These are phyloP conservation scores for Drosophila jambulina DNA, from an alignment of 1,140 invertebrate species.

Conservation along the genomic window DNA sequence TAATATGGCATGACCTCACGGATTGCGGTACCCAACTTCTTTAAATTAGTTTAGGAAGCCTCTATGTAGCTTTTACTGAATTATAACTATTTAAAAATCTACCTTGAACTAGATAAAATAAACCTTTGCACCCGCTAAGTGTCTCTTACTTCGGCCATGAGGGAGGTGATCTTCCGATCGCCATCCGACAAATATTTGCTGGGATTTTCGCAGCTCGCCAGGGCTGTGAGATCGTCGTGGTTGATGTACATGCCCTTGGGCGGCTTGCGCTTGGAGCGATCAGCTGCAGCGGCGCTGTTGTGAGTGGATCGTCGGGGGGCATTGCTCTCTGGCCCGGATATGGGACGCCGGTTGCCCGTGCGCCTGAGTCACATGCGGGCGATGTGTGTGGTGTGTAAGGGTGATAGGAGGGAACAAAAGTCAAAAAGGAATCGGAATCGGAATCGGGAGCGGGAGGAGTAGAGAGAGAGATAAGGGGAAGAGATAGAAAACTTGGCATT, in stretches of 20 bases:
- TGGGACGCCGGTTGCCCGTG: slow-evolving; percentile 91
- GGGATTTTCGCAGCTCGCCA: slow-evolving; percentile 88
- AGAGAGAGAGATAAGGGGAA: slow-evolving; percentile 31
- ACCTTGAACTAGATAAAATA: neutral
- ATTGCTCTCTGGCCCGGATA: slow-evolving; percentile 87
- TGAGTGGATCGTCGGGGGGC: slow-evolving; percentile 81
- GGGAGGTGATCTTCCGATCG: slow-evolving; percentile 96
- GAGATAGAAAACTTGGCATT: slow-evolving; percentile 75
- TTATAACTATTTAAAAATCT: neutral
- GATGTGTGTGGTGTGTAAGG: neutral
- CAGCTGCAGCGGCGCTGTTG: slow-evolving; percentile 85
- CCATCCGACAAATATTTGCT: slow-evolving; percentile 93
- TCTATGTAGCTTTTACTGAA: neutral
- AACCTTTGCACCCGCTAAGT: neutral
- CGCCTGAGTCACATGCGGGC: slow-evolving; percentile 85
- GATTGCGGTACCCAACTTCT: neutral
- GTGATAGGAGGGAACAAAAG: neutral
- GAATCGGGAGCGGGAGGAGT: neutral
- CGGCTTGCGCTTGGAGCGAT: slow-evolving; percentile 95
- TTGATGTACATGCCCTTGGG: slow-evolving; percentile 98
- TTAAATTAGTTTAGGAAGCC: neutral
- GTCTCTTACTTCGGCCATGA: slow-evolving; percentile 95
- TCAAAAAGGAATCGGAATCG: slow-evolving; percentile 7
- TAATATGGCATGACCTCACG: neutral
- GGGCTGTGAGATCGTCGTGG: slow-evolving; percentile 96